A percentile compares a stretch with the other conserved stretches of the same genome.
phyloP scores from a whole-genome alignment of 2,113 vertebrate genomes.

The Centropus unirufus region DNA sequence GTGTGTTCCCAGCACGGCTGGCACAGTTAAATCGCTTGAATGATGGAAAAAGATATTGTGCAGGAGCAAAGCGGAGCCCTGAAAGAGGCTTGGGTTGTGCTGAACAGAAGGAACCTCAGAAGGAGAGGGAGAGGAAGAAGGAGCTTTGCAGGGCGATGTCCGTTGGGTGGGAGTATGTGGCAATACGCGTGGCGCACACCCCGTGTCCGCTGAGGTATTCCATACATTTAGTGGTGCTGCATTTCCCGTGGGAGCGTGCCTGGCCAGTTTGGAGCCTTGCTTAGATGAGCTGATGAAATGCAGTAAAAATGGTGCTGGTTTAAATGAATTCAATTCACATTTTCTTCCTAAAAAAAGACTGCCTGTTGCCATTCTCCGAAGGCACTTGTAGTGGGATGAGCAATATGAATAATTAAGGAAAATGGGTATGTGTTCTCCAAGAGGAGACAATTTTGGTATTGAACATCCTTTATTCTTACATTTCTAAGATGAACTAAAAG shows the following conservation, averaged over 20 bases:
- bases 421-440: constrained; percentile 55
- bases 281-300: constrained; percentile 11
- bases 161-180: not conserved
- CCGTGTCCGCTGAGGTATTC: not conserved
- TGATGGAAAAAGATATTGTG: not conserved
- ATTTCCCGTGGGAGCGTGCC: not conserved
- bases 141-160: not conserved
- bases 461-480: constrained; percentile 59
- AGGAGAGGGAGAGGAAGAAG: not conserved
- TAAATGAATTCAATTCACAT: constrained; percentile 24
- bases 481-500: constrained; percentile 71
- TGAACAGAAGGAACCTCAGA: not conserved
- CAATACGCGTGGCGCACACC: not conserved
- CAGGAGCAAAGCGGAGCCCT: not conserved
- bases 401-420: constrained; percentile 52
- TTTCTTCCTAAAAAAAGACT: constrained; percentile 37
- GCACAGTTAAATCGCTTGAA: not conserved
- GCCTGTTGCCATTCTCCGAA: constrained; percentile 43
- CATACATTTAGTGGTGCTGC: not conserved
- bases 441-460: constrained; percentile 61
- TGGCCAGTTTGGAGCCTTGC: constrained; percentile 27
- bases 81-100: not conserved
- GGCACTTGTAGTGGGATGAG: constrained; percentile 51
- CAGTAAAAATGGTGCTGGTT: constrained; percentile 33
- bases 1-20: not conserved